A percentile compares a stretch with the other conserved stretches of the same genome.
These are phyloP conservation scores for Sebastes fasciatus DNA, from an alignment of 2,113 vertebrate genomes.

Conservation along the genomic window DNA sequence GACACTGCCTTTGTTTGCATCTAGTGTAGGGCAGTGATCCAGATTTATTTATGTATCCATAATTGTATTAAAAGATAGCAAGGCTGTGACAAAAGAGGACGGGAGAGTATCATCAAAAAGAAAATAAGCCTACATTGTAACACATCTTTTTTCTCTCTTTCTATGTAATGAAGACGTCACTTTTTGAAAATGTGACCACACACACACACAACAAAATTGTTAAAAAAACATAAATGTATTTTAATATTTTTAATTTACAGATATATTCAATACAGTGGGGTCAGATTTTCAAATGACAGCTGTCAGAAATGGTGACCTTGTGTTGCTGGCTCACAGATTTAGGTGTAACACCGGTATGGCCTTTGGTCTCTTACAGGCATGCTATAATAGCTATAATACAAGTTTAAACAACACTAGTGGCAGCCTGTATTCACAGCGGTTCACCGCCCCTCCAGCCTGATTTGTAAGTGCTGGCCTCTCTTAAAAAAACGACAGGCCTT, in stretches of 20 bases:
- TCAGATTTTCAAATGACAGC: no score
- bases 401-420: not conserved
- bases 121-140: not conserved
- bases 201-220: no score
- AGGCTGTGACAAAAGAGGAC: not conserved
- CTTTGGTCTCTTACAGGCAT: not conserved
- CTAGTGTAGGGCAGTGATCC: not conserved
- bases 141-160: not conserved
- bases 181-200: not conserved
- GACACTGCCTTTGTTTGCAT: not conserved
- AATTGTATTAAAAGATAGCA: not conserved
- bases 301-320: no score
- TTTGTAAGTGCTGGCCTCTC: not conserved
- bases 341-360: not conserved
- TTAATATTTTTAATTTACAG: no score
- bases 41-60: not conserved
- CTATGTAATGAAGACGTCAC: not conserved
- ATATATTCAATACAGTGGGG: no score
- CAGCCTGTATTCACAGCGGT: not conserved
- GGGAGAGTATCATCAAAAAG: not conserved
- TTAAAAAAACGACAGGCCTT: not conserved
- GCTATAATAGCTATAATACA: no score
- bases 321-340: no score
- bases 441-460: not conserved
- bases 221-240: no score